Conservation (phyloP, 37 sponge, comb jelly and placozoan species). For the Haliclona indistincta region DNA sequence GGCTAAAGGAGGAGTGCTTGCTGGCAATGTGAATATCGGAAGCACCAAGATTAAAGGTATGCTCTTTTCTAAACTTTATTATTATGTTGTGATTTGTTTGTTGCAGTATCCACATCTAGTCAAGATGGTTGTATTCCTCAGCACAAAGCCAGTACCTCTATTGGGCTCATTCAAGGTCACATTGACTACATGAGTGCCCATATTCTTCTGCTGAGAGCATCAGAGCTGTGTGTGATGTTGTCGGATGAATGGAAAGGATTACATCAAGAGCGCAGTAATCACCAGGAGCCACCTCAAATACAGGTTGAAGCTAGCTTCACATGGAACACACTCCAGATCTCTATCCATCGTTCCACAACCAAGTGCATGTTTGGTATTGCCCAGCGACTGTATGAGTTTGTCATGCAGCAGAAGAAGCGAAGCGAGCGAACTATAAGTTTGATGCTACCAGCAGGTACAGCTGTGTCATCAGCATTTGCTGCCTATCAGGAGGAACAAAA, state of each 20-base stretch:
- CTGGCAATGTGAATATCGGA: constrained; percentile 57
- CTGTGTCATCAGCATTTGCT: constrained; percentile 43
- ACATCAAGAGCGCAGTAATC: not conserved
- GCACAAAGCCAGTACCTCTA: constrained; percentile 40
- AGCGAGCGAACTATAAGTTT: constrained; percentile 68
- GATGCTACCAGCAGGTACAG: constrained; percentile 63
- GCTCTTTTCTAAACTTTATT: too few species aligned
- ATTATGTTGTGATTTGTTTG: too few species aligned
- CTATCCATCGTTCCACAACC: constrained; percentile 66
- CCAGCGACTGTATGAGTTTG: constrained; percentile 59
- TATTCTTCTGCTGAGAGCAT: constrained; percentile 46
- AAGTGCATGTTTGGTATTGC: constrained; percentile 56
- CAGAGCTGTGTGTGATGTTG: constrained; percentile 5
- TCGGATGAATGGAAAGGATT: constrained; percentile 65
- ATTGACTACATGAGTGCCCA: constrained; percentile 84
- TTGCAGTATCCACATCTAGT: constrained; percentile 52
- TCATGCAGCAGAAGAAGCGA: constrained; percentile 73
- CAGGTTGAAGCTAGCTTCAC: constrained; percentile 16
- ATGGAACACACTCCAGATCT: constrained; percentile 67
- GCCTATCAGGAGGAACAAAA: constrained; percentile 50
- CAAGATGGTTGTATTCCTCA: constrained; percentile 50
- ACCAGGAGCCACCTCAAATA: not conserved
- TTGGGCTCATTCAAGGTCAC: constrained; percentile 46
- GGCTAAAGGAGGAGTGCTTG: constrained; percentile 79
- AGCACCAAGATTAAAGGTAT: constrained; percentile 48